Evolutionary conservation across 2,888 invertebrate species (phyloP).

Genomic region (Sicus ferrugineus): DNA sequence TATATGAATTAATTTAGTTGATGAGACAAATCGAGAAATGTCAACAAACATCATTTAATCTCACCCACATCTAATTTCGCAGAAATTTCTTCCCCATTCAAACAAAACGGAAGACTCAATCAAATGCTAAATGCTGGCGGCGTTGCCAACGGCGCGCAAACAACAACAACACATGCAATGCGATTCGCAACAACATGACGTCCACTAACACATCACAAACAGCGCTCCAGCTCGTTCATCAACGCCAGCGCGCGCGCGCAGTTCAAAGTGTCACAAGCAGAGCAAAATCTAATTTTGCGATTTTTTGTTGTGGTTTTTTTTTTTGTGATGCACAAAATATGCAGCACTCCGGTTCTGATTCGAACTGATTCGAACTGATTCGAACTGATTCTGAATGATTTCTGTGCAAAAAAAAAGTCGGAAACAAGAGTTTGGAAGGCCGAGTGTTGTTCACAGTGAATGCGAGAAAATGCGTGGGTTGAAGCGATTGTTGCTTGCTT

Average conservation of each 20-base stretch:
- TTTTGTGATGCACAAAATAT: background rate
- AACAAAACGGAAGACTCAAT: background rate
- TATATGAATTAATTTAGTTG: background rate
- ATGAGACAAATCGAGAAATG: too few relatives aligned
- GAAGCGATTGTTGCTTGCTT: background rate
- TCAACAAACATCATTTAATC: too few relatives aligned
- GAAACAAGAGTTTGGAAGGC: background rate
- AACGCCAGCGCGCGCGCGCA: background rate
- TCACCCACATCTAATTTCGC: too few relatives aligned
- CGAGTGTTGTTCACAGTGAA: background rate
- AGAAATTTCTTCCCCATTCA: too few relatives aligned
- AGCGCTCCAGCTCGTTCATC: background rate
- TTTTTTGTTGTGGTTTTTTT: background rate
- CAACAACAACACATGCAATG: background rate
- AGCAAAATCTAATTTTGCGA: too few relatives aligned
- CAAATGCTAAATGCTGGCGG: background rate
- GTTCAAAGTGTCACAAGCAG: background rate
- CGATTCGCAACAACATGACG: conserved; percentile 1
- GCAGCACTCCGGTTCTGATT: background rate
- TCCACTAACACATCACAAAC: background rate
- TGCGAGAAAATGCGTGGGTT: background rate
- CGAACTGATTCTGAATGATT: too few relatives aligned
- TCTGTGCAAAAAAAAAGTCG: background rate
- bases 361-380: background rate
- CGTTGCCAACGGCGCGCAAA: background rate